phyloP scores from a whole-genome alignment of 2,113 vertebrate genomes.

The Philantomba maxwellii region DNA sequence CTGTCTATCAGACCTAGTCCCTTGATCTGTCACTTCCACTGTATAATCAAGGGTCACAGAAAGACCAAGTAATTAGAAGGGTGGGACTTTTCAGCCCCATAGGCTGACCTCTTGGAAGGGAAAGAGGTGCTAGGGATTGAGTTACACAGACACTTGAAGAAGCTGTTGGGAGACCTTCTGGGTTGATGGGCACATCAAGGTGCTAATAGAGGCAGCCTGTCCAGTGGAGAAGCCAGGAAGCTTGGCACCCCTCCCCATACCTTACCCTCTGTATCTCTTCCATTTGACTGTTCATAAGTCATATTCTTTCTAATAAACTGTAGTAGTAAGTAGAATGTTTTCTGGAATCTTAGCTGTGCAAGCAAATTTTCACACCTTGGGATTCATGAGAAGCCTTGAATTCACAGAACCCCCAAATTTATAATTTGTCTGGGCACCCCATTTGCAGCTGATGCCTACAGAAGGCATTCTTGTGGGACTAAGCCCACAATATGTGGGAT shows the following conservation, averaged over 20 bases:
- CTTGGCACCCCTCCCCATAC: neutral
- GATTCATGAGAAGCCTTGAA: neutral
- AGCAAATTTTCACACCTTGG: neutral
- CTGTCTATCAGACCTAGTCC: neutral
- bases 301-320: neutral
- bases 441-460: neutral
- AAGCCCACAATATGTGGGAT: neutral
- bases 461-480: neutral
- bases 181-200: neutral
- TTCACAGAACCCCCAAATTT: neutral
- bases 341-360: neutral
- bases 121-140: neutral
- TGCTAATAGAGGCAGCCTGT: neutral
- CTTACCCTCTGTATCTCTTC: neutral
- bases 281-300: neutral
- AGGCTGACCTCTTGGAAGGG: neutral
- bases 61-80: neutral
- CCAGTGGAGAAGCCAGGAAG: neutral
- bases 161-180: neutral
- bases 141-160: neutral
- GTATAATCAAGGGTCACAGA: neutral
- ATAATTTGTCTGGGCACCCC: neutral
- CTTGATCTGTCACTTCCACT: neutral
- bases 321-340: neutral
- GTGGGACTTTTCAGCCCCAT: neutral